Evolutionary conservation across 1,140 invertebrate species (phyloP).

Genomic region (Solen grandis): DNA sequence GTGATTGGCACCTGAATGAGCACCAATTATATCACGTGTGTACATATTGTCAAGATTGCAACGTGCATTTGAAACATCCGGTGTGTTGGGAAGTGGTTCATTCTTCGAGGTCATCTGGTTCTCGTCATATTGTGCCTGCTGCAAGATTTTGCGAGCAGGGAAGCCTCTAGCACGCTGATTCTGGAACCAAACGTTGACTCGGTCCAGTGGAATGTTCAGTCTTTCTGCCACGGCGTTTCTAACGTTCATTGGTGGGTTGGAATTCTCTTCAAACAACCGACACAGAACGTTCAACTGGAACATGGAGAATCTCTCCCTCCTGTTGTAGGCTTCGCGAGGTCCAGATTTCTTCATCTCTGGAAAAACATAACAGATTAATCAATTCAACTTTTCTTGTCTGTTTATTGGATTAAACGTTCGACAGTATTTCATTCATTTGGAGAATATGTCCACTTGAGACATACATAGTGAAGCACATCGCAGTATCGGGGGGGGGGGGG

Average conservation of each 20-base stretch:
- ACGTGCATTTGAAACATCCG: neutral
- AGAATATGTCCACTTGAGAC: too few species aligned
- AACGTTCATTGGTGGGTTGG: conserved; percentile 48
- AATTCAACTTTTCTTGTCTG: too few species aligned
- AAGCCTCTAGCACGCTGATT: conserved; percentile 53
- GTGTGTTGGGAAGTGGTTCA: conserved; percentile 2
- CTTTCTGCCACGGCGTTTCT: conserved; percentile 32
- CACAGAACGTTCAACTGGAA: conserved; percentile 47
- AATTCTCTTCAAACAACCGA: conserved; percentile 53
- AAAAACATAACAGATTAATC: neutral
- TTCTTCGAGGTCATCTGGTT: neutral
- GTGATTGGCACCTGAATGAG: neutral
- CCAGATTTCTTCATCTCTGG: conserved; percentile 23
- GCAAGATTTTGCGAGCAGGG: conserved; percentile 39
- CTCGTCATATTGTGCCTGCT: conserved; percentile 1
- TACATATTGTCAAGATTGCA: neutral
- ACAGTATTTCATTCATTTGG: too few species aligned
- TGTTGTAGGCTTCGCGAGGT: conserved; percentile 22
- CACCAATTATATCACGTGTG: neutral
- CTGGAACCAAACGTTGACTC: conserved; percentile 55
- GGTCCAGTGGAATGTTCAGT: conserved; percentile 47
- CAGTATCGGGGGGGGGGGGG: too few species aligned
- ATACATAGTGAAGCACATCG: too few species aligned
- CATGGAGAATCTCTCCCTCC: conserved; percentile 47
- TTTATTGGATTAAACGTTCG: too few species aligned